phyloP scores from a whole-genome alignment of 1,140 invertebrate genomes.

The Ptiloglossa arizonensis region DNA sequence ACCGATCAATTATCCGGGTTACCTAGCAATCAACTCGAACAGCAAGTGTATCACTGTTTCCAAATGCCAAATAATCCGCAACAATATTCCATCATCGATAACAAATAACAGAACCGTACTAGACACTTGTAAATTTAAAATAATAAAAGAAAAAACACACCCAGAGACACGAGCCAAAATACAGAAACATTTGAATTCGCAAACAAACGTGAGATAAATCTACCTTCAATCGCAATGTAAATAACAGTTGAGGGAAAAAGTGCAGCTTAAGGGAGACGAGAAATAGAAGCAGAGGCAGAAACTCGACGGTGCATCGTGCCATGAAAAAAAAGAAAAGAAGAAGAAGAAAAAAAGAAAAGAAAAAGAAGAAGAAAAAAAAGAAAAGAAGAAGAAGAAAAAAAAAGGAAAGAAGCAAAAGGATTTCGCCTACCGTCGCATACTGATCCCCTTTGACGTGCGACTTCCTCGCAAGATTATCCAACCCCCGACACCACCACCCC shows the following conservation, averaged over 20 bases:
- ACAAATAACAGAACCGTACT: too few relatives aligned
- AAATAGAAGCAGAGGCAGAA: not conserved
- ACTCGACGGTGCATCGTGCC: not conserved
- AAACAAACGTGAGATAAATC: not conserved
- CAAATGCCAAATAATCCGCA: too few relatives aligned
- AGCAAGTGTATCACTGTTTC: too few relatives aligned
- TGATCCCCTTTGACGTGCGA: conserved; percentile 50
- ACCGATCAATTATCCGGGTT: too few relatives aligned
- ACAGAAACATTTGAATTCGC: not conserved
- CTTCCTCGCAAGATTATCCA: conserved; percentile 40
- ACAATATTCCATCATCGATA: too few relatives aligned
- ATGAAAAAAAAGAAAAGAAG: too few relatives aligned
- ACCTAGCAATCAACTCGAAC: not conserved
- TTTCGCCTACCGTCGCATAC: conserved; percentile 33
- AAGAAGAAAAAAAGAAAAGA: too few relatives aligned
- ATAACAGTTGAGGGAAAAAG: not conserved
- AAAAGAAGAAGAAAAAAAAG: too few relatives aligned
- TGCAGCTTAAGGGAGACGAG: not conserved
- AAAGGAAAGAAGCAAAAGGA: conserved; percentile 2
- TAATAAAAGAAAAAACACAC: too few relatives aligned
- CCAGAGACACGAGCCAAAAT: not conserved
- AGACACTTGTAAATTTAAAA: too few relatives aligned
- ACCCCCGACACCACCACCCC: not conserved
- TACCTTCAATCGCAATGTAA: not conserved
- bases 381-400: too few relatives aligned